These are phyloP conservation scores for Acrobasis repandana DNA, from an alignment of 2,888 invertebrate species.

Conservation along the genomic window DNA sequence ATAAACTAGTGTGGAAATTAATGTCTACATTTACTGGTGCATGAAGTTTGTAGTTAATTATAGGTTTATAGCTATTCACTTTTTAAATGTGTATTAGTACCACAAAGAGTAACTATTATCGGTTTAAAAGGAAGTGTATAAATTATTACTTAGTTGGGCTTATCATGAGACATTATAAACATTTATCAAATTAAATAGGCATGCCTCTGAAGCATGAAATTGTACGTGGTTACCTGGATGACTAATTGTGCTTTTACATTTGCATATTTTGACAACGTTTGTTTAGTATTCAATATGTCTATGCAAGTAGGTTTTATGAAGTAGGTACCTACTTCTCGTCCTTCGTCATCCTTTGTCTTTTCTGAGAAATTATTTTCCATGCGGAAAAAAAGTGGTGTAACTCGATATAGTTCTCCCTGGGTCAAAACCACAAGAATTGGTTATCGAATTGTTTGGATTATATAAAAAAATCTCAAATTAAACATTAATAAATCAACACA, in stretches of 20 bases:
- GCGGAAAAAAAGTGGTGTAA: too few relatives aligned
- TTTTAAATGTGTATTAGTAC: conserved; percentile 75
- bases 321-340: too few relatives aligned
- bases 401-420: too few relatives aligned
- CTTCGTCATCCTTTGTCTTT: too few relatives aligned
- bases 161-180: conserved; percentile 64
- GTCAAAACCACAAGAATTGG: too few relatives aligned
- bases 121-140: conserved; percentile 76
- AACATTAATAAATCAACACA: not conserved
- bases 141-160: conserved; percentile 63
- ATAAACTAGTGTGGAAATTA: conserved; percentile 83
- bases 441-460: too few relatives aligned
- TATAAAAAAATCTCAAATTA: not conserved
- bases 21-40: conserved; percentile 83
- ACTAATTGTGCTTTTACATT: conserved; percentile 39
- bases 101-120: conserved; percentile 78
- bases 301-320: too few relatives aligned
- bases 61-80: conserved; percentile 78
- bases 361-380: too few relatives aligned
- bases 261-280: conserved; percentile 22
- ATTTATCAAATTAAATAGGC: conserved; percentile 69
- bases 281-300: not conserved
- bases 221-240: conserved; percentile 49
- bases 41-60: conserved; percentile 82
- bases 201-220: conserved; percentile 63